Conservation (phyloP, 2,888 invertebrate species). For the Drosophila mercatorum region DNA sequence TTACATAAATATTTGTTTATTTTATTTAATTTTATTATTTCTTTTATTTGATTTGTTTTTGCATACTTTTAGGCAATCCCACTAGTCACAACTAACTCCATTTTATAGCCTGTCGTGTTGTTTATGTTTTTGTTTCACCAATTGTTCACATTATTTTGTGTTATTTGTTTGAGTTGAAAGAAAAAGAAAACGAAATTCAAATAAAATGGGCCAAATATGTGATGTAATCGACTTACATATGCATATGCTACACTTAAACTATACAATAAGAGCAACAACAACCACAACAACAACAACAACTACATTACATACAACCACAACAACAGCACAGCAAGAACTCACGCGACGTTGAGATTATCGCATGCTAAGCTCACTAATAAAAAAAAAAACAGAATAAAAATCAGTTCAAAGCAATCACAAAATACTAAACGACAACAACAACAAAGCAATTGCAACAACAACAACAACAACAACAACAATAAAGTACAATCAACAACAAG, state of each 20-base stretch:
- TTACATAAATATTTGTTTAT: constrained; percentile 4
- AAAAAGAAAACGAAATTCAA: constrained; percentile 6
- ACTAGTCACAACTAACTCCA: constrained; percentile 84
- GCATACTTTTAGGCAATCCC: constrained; percentile 83
- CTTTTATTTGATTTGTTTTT: constrained; percentile 60
- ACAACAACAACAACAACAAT: constrained; percentile 68
- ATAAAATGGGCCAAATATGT: constrained; percentile 42
- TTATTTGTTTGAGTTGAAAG: constrained; percentile 59
- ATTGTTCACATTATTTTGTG: constrained; percentile 64
- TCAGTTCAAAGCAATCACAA: constrained; percentile 69
- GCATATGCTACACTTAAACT: constrained; percentile 57
- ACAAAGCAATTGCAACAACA: constrained; percentile 70
- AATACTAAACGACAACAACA: constrained; percentile 69
- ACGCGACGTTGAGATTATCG: constrained; percentile 64
- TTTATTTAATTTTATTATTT: constrained; percentile 44
- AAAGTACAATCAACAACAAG: constrained; percentile 64
- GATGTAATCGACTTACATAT: constrained; percentile 51
- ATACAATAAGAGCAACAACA: constrained; percentile 48
- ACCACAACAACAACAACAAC: constrained; percentile 42
- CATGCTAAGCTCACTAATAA: constrained; percentile 72
- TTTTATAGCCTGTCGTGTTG: constrained; percentile 74
- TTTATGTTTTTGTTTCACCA: constrained; percentile 57
- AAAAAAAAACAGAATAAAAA: constrained; percentile 17
- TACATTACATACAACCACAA: constrained; percentile 53
- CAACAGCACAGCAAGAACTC: constrained; percentile 65